A percentile compares a stretch with the other conserved stretches of the same genome.
Evolutionary conservation across 2,113 vertebrate genomes (phyloP).

Genomic region (Menura novaehollandiae): DNA sequence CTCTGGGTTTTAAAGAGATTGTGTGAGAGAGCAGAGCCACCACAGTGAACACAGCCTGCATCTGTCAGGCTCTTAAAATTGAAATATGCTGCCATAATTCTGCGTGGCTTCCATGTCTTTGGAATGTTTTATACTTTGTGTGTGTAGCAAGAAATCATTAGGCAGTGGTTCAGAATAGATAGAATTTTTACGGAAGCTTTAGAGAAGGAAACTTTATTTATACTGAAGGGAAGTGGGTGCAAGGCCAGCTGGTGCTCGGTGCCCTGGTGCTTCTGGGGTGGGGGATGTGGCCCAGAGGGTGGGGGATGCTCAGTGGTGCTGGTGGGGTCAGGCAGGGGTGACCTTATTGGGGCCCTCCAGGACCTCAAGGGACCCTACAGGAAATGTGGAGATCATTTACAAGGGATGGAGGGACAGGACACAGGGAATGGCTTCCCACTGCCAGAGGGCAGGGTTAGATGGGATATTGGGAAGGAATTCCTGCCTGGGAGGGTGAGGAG

Average conservation of each 20-base stretch:
- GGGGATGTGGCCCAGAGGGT: too few species aligned
- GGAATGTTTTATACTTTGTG: background rate
- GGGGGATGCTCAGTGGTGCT: background rate
- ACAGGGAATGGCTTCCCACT: background rate
- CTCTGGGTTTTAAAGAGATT: background rate
- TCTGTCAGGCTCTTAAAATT: background rate
- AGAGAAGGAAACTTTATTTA: background rate
- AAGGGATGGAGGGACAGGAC: background rate
- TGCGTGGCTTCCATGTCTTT: fast-evolving
- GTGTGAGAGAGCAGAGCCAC: background rate
- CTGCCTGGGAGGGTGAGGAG: background rate
- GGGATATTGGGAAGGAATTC: background rate
- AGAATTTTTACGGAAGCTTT: background rate
- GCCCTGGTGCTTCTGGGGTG: too few species aligned
- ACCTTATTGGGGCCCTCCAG: fast-evolving
- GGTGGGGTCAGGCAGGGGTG: background rate
- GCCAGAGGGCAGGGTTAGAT: background rate
- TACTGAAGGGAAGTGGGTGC: background rate
- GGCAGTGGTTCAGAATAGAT: fast-evolving
- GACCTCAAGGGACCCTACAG: background rate
- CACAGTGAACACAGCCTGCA: background rate
- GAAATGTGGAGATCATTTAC: background rate
- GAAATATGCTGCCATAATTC: background rate
- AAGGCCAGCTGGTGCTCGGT: too few species aligned
- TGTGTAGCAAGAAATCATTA: background rate